Evolutionary conservation across 92 coral and sea anemone species (phyloP).

Genomic region (Pocillopora meandrina): DNA sequence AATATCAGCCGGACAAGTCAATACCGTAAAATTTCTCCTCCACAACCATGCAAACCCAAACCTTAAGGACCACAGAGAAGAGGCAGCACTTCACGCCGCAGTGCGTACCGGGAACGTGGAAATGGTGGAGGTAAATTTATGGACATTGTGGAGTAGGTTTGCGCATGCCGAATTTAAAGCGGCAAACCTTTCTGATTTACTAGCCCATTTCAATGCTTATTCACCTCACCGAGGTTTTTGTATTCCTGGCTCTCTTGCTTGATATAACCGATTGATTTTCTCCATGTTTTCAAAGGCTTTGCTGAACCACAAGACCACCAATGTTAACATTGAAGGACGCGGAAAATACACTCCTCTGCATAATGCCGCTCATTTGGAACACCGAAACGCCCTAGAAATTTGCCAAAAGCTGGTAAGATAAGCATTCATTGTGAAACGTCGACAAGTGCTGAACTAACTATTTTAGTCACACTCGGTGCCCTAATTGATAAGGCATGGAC

Average conservation of each 20-base stretch:
- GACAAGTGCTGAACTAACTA: too few relatives aligned
- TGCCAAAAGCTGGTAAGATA: conserved; percentile 78
- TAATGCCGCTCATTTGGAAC: conserved; percentile 80
- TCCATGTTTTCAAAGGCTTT: conserved; percentile 46
- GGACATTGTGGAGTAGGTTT: not conserved
- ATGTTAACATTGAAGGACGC: conserved; percentile 82
- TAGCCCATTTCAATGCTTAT: too few relatives aligned
- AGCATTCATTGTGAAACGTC: not conserved
- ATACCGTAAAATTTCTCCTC: conserved; percentile 83
- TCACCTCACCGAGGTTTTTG: too few relatives aligned
- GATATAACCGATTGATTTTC: not conserved
- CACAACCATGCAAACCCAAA: conserved; percentile 90
- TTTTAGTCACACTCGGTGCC: too few relatives aligned
- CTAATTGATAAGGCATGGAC: too few relatives aligned
- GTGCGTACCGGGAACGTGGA: conserved; percentile 89
- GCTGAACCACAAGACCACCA: conserved; percentile 68
- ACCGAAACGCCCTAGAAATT: conserved; percentile 77
- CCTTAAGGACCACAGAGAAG: conserved; percentile 87
- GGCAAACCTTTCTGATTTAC: too few relatives aligned
- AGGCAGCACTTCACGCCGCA: conserved; percentile 84
- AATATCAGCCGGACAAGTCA: conserved; percentile 82
- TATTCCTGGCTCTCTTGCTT: not conserved
- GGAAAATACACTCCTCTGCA: conserved; percentile 83
- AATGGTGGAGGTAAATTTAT: conserved; percentile 73
- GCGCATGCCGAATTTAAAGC: not conserved